These are phyloP conservation scores for Leucophenga varia DNA, from an alignment of 1,140 invertebrate species.

Conservation along the genomic window DNA sequence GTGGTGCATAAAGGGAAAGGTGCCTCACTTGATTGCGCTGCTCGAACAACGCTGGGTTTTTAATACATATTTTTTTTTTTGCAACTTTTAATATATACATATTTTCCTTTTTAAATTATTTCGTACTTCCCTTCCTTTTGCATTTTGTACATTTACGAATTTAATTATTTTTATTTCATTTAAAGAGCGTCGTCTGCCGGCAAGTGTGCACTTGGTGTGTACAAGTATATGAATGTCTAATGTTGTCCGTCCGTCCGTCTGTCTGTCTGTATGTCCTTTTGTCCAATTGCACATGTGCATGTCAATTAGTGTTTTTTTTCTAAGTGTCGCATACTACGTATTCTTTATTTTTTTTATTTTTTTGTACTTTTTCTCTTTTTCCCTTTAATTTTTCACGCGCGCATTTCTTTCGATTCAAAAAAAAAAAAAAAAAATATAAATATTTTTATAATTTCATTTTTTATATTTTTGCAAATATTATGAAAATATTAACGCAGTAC, in stretches of 20 bases:
- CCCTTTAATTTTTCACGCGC: conserved; percentile 14
- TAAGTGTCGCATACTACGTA: too few species aligned
- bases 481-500: conserved; percentile 12
- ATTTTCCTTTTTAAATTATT: conserved; percentile 3
- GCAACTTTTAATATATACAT: too few species aligned
- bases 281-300: conserved; percentile 37
- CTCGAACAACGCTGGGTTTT: too few species aligned
- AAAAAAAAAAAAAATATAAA: neutral
- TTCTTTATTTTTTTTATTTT: too few species aligned
- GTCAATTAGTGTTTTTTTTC: conserved; percentile 31
- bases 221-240: neutral
- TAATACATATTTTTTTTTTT: too few species aligned
- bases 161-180: conserved; percentile 17
- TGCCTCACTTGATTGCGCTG: too few species aligned
- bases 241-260: conserved; percentile 13
- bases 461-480: conserved; percentile 10
- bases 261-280: conserved; percentile 4
- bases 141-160: conserved; percentile 12
- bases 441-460: conserved; percentile 6
- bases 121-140: neutral
- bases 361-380: neutral
- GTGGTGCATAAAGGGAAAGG: too few species aligned
- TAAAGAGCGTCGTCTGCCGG: conserved; percentile 2
- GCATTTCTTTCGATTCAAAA: conserved; percentile 5
- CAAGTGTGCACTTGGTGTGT: neutral